Base-by-base conservation (phyloP, 37 sponge, comb jelly and placozoan genomes). In the Geodia barretti region DNA sequence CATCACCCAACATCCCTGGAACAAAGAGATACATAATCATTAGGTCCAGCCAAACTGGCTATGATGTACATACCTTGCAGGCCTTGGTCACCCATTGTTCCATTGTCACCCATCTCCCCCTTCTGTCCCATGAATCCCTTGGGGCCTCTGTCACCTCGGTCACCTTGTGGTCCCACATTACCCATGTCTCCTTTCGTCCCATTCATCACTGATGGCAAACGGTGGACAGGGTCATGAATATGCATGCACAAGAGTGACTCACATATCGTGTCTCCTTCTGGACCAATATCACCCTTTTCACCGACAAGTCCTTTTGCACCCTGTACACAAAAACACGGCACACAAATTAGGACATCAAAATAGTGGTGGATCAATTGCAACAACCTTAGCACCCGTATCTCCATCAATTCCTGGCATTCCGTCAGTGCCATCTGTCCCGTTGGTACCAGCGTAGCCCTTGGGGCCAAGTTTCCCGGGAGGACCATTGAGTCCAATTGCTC, bases 371-470 rank as follows among this genome's bases (percentile, higher is more conserved):
- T n/a, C n/a, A n/a, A n/a, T n/a, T n/a, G n/a, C n/a, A n/a, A n/a
- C n/a, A 17, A 74, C 75, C 34, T 25, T 74, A 26, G 32, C 31
- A 5, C 75, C 75, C 1, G 23, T 32, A 5, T 29, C 32, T 28
- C 75, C 75, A 74, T n/a, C 32, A 11, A 47, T 43, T 14, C 79
- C 79, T 26, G 54, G 59, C 1, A 32, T 31, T 7, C 79, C 79
- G 42, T 79, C 79, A 26, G 34, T 43, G n/a, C 79, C 79, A 68
- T 79, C 42, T 19, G 26, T 43, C 2, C 79, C 79, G 68, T 69
- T 65, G 19, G 19, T 23, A 11, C 79, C 78, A 47, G 7, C 11
- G 14, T 47, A 47, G 14, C 54, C 54, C 14, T 47, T 47, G 7
- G 54, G 54, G 14, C 54, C 54, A 17, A 47, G 7, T 47, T 47